These are phyloP conservation scores for Ctenicera cuprea DNA, from an alignment of 2,888 invertebrate genomes.

Conservation along the genomic window DNA sequence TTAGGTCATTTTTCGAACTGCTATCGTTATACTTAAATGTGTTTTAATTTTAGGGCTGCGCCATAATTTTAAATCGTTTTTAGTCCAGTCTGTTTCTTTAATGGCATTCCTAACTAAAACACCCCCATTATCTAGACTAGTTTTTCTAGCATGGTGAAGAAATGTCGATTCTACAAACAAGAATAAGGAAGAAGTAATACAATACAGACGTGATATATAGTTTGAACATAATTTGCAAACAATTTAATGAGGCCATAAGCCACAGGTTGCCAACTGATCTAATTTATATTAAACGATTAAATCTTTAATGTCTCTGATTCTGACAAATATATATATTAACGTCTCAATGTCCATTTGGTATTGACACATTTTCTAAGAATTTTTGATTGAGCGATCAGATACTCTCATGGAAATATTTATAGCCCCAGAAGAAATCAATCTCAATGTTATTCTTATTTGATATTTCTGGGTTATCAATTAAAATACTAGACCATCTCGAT, in stretches of 20 bases:
- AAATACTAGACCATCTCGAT: background rate
- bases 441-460: background rate
- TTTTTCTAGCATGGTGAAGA: no score
- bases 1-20: conserved; percentile 13
- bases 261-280: no score
- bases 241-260: no score
- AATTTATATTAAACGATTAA: no score
- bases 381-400: background rate
- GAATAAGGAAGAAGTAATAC: no score
- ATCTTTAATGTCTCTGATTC: no score
- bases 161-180: no score
- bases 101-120: conserved; percentile 5
- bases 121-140: conserved; percentile 1
- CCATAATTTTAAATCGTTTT: background rate
- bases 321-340: background rate
- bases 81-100: background rate
- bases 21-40: conserved; percentile 12
- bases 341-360: background rate
- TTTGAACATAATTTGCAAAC: no score
- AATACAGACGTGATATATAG: no score
- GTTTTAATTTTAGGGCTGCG: conserved; percentile 26
- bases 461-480: background rate
- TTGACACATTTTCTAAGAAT: background rate
- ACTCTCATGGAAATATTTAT: no score
- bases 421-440: background rate